Evolutionary conservation across 2,797 vertebrate genomes (phyloP), one percentile per base, ranked within the genome.

Genomic region (Ptychobarbus kaznakovi): DNA sequence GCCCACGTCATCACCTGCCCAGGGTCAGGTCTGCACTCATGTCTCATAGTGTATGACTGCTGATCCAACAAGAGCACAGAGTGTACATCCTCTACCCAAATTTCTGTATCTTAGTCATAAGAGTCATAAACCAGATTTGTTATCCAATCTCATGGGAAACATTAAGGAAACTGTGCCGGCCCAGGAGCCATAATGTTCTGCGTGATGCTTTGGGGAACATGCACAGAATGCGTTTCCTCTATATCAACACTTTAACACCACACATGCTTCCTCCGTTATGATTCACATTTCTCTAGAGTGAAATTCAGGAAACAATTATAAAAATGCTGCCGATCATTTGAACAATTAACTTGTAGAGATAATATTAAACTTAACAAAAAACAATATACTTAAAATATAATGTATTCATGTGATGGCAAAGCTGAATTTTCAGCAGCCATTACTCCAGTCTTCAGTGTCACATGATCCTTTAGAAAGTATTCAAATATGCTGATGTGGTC

Each of bases 1-100:
- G 42, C 82, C 80, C 46, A 86, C 88, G 85, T 90, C 90, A 91
- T 84, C 74, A 83, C 80, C 78, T 79, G 53, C 32, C 87, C 79
- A 25, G 87, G 89, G 88, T 89, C 90, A 89, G 73, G 46, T 69
- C 86, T 85, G 53, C 49, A 28, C 25, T 82, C 69, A 32, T 16
- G n/a, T 46, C 56, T 68, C 32, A 58, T 69, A 76, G 35, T 56
- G 42, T 22, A 74, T 28, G 20, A 61, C 32, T 76, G 70, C 72
- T 83, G 68, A 73, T 81, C 53, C 73, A 77, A 81, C 83, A 79
- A 84, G 58, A 65, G 20, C 35, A 44, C 44, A 66, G 40, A 82
- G 82, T 86, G 51, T 86, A 66, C 79, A 85, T 81, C 77, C 83
- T 78, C 78, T 18, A 78, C 68, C 68, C 65, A 74, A 10, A 49